Evolutionary conservation across 2,113 vertebrate genomes (phyloP), one percentile per base, ranked within the genome.

Genomic region (Electrona antarctica): DNA sequence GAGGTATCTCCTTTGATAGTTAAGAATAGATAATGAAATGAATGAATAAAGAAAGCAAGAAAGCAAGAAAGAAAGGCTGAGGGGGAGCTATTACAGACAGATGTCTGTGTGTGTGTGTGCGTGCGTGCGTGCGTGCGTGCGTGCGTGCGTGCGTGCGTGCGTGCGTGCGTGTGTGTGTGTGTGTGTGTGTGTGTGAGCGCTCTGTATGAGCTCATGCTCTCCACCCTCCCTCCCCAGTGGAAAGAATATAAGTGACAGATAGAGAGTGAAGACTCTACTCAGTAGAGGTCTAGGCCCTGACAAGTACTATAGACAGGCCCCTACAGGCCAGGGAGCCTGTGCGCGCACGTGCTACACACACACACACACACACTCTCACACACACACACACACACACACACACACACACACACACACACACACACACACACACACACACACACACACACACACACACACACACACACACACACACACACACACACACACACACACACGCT

Each of bases 221-320:
- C 76, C 81, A 64, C 81, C 76, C 77, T 60, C 49, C 64, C 15
- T 28, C 7, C 15, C 15, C 6, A 51, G 33, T 62, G 33, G 45
- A 7, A 15, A 33, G 57, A 29, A 14, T 59, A 41, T 41, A 41
- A 41, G 0, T 41, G 46, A 51, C 3, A 60, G 33, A 60, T 3
- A 60, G 50, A 70, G 15, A 50, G 15, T 11, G 48, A 29, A 41
- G 33, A 41, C 33, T 41, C 21, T 41, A 41, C 33, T 41, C 33
- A 41, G 33, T 10, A 54, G 11, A 47, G 41, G 64, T 3, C 56
- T 72, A 70, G 76, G 82, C 70, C 73, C 49, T 68, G 67, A 81
- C 85, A 89, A 67, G 83, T 76, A 47, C 21, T 9, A 50, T 61
- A 81, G 67, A 13, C 81, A 85, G 73, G 89, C 79, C 78, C 70